Base-by-base conservation (phyloP, 2,888 invertebrate species). In the Gari tellinella region DNA sequence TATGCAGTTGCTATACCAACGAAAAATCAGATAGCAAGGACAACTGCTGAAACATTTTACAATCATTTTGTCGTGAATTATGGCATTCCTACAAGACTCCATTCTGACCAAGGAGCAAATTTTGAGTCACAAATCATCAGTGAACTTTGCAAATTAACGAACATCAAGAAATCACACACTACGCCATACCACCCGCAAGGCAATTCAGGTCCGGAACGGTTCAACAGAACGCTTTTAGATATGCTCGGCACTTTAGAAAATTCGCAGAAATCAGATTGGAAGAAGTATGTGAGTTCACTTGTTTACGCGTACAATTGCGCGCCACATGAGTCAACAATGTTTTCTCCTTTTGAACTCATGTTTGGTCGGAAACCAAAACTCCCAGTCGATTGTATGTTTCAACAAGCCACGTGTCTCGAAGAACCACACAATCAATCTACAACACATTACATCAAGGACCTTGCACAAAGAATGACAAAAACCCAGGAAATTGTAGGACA, bases 311-410 rank as follows among this genome's bases (percentile, higher is more conserved):
- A 67, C 25, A 68, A 68, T 21, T 57, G 49, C 19, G 65, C 61
- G 12, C 40, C 19, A 17, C 64, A 74, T 48, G 65, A 55, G 14
- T 26, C 65, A 31, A 74, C 74, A 17, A 64, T 52, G 15, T 46
- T 55, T n/a, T 51, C 69, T 10, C 64, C 74, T 10, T 74, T 46
- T 40, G 55, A 43, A 15, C 25, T 66, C 8, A 66, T 67, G 57
- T 67, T 56, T 52, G 72, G 72, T n/a, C 38, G 69, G 17, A 46
- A 64, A 17, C 69, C 74, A 17, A 53, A 60, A 19, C 57, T 74
- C 2, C 74, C 69, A n/a, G 38, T 65, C n/a, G 69, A 74, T n/a
- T n/a, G n/a, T n/a, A n/a, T n/a, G n/a, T n/a, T n/a, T n/a, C n/a
- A n/a, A n/a, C n/a, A n/a, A n/a, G n/a, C n/a, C n/a, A n/a, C n/a